Base-by-base conservation (phyloP, 2,797 vertebrate species). In the Odontamblyopus lacepedii region DNA sequence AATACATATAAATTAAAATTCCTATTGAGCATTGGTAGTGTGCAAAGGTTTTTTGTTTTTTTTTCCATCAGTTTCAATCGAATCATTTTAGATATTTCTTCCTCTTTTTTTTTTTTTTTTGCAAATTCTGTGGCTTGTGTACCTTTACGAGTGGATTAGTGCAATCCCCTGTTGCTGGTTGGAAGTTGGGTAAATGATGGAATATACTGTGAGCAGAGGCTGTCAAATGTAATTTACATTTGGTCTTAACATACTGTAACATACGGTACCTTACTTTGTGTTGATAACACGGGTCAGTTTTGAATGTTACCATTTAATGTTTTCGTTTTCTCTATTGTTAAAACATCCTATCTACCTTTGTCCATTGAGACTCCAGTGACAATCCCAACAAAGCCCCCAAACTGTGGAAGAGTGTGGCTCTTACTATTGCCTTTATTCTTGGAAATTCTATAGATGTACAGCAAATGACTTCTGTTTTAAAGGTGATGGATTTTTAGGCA, bases 351-450 rank as follows among this genome's bases (percentile, higher is more conserved):
- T 18, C 23, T 60, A 60, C 29, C 57, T 60, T 60, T 76, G 83
- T 66, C 64, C 69, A 72, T 63, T 73, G 69, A 91, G 79, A 85
- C 85, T 88, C 85, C 79, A 75, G 85, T 87, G 92, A 93, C 91
- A 92, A 91, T 92, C 90, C 90, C 87, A 79, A 76, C 82, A 38
- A 38, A 38, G 29, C 73, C 64, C n/a, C 59, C 66, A 63, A 73
- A 81, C 72, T 77, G 64, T 75, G 67, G 63, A 68, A 59, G 59
- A 68, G 73, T 23, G 78, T 71, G 66, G 69, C 66, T 66, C 73
- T 65, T 63, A 79, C 68, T 74, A 76, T 82, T 71, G 69, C 60
- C 77, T 76, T 73, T 48, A 32, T 73, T 74, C 56, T 57, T 69
- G 69, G 76, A 77, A 73, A 68, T 72, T 71, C 73, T 73, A 57